These are phyloP conservation scores for Aquatica leii DNA, from an alignment of 2,888 invertebrate species.

Conservation along the genomic window DNA sequence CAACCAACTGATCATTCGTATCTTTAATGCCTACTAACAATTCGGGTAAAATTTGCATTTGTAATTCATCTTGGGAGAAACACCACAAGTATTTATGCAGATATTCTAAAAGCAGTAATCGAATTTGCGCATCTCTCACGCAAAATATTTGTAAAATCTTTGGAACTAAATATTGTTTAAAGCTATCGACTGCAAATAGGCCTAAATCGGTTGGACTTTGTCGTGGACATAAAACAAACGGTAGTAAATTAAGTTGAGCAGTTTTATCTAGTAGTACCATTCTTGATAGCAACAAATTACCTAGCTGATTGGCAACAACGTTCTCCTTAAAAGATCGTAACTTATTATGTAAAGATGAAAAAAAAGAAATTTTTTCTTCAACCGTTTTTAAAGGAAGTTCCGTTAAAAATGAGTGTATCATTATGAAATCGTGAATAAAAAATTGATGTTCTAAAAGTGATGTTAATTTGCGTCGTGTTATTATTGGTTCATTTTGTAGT, in stretches of 20 bases:
- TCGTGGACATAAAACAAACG: constrained; percentile 74
- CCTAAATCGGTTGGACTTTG: constrained; percentile 63
- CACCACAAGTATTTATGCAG: constrained; percentile 79
- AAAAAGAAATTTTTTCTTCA: constrained; percentile 80
- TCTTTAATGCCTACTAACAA: constrained; percentile 88
- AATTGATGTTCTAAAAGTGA: constrained; percentile 76
- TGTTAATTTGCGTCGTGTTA: constrained; percentile 72
- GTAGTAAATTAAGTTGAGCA: constrained; percentile 77
- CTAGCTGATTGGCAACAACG: constrained; percentile 82
- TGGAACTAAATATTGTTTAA: constrained; percentile 78
- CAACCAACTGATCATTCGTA: constrained; percentile 82
- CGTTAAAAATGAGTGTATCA: constrained; percentile 82
- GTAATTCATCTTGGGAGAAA: constrained; percentile 79
- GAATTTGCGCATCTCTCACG: constrained; percentile 84
- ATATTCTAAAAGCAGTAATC: constrained; percentile 79
- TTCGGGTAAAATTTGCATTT: constrained; percentile 83
- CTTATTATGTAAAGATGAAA: constrained; percentile 73
- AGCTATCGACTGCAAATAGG: constrained; percentile 74
- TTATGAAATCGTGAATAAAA: constrained; percentile 86
- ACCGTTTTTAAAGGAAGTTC: constrained; percentile 83
- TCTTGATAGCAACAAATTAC: constrained; percentile 79
- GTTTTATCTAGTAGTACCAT: constrained; percentile 85
- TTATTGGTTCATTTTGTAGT: constrained; percentile 70
- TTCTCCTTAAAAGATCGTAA: constrained; percentile 79
- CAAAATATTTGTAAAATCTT: constrained; percentile 82